Percentiles rank a stretch among this genome's conserved stretches.
Evolutionary conservation across 2,113 vertebrate species (phyloP).

Genomic region (Gallinago paraguaiae): DNA sequence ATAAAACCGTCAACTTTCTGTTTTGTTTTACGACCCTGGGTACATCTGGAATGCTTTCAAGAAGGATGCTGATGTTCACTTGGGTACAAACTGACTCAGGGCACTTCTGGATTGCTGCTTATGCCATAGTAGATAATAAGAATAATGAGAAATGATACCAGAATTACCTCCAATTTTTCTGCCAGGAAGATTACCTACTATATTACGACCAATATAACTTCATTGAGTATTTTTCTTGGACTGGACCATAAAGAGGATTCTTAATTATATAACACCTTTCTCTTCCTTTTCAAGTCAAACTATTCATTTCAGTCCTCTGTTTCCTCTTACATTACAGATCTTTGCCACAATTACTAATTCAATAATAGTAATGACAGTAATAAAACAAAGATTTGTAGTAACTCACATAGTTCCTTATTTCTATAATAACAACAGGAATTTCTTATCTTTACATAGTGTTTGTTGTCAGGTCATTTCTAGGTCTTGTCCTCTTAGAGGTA

Average conservation of each 20-base stretch:
- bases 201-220: neutral
- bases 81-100: constrained; percentile 48
- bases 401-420: neutral
- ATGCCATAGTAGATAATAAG: neutral
- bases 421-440: neutral
- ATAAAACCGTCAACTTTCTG: constrained; percentile 74
- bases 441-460: neutral
- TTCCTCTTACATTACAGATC: neutral
- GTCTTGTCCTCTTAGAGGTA: neutral
- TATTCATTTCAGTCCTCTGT: neutral
- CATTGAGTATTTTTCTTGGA: constrained; percentile 12
- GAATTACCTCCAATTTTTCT: constrained; percentile 28
- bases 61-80: constrained; percentile 41
- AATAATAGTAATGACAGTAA: neutral
- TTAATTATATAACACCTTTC: neutral
- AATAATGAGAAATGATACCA: constrained; percentile 38
- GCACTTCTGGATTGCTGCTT: constrained; percentile 54
- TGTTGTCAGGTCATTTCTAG: neutral
- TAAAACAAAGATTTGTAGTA: neutral
- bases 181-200: neutral
- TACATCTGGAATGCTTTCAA: constrained; percentile 76
- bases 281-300: neutral
- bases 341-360: neutral
- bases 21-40: constrained; percentile 65
- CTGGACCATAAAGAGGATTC: neutral